phyloP scores from a whole-genome alignment of 1,140 invertebrate genomes.

The Drosophila seguyi region DNA sequence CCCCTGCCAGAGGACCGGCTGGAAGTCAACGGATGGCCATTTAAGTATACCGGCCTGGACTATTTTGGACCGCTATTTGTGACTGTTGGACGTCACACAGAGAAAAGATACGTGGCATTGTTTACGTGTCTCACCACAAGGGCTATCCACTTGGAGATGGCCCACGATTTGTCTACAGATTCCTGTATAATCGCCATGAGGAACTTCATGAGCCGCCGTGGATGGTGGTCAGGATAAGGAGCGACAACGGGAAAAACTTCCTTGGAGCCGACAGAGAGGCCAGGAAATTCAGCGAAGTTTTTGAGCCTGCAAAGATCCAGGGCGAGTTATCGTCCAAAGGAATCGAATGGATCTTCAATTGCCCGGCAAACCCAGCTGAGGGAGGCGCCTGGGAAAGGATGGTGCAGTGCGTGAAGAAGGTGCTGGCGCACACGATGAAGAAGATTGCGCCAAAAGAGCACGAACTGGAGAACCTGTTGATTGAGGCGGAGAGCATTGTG shows the following conservation, averaged over 20 bases:
- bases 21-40: neutral
- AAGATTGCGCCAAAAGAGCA: neutral
- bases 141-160: conserved; percentile 13
- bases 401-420: neutral
- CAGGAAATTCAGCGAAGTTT: conserved; percentile 8
- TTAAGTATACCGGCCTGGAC: neutral
- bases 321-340: conserved; percentile 14
- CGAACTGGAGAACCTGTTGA: neutral
- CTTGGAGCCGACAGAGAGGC: conserved; percentile 5
- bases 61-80: too few relatives aligned
- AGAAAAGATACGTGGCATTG: conserved; percentile 18
- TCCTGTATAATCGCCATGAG: conserved; percentile 23
- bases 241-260: conserved; percentile 1
- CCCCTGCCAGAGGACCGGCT: too few relatives aligned
- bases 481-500: conserved; percentile 11
- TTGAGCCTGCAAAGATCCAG: conserved; percentile 15
- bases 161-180: conserved; percentile 11
- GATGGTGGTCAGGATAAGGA: conserved; percentile 1
- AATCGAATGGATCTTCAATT: conserved; percentile 23
- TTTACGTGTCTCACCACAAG: conserved; percentile 12
- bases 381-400: conserved; percentile 12
- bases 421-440: neutral
- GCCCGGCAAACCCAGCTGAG: conserved; percentile 17
- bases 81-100: too few relatives aligned
- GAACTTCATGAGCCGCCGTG: conserved; percentile 10